Conservation (phyloP, 2,888 invertebrate species). For the Leuctra nigra region DNA sequence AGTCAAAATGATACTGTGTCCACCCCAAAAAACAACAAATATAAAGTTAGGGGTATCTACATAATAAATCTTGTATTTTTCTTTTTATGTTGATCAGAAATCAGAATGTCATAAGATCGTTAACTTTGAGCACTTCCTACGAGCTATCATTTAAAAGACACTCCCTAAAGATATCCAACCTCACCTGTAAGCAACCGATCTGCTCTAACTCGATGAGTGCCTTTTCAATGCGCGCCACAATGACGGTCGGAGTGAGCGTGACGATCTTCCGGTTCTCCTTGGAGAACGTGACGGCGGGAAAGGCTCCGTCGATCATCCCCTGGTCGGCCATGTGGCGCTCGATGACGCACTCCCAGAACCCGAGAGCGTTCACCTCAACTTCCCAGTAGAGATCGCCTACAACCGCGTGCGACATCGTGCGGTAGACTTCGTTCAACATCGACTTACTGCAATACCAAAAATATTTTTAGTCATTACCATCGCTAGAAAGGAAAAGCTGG, state of each 20-base stretch:
- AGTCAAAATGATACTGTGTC: too few relatives aligned
- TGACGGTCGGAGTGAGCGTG: conserved; percentile 59
- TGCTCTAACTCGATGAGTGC: conserved; percentile 60
- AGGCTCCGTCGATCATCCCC: conserved; percentile 77
- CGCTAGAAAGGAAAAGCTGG: too few relatives aligned
- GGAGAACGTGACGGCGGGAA: conserved; percentile 73
- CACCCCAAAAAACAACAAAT: not conserved
- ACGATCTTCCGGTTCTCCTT: conserved; percentile 72
- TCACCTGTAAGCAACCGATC: conserved; percentile 60
- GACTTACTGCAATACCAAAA: conserved; percentile 33
- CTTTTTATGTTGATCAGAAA: too few relatives aligned
- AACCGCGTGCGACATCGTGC: conserved; percentile 58
- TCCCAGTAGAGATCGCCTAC: conserved; percentile 75
- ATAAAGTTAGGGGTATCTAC: too few relatives aligned
- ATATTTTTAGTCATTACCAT: too few relatives aligned
- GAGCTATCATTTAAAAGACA: too few relatives aligned
- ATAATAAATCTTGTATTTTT: too few relatives aligned
- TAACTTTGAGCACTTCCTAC: too few relatives aligned
- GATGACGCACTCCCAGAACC: conserved; percentile 66
- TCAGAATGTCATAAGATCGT: too few relatives aligned
- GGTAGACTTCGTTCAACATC: conserved; percentile 50
- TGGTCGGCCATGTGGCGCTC: conserved; percentile 59
- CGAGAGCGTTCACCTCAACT: conserved; percentile 63
- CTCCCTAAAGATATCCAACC: too few relatives aligned
- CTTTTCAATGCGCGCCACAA: conserved; percentile 55